Conservation (phyloP, 1,140 invertebrate species). For the Plectrocnemia conspersa region DNA sequence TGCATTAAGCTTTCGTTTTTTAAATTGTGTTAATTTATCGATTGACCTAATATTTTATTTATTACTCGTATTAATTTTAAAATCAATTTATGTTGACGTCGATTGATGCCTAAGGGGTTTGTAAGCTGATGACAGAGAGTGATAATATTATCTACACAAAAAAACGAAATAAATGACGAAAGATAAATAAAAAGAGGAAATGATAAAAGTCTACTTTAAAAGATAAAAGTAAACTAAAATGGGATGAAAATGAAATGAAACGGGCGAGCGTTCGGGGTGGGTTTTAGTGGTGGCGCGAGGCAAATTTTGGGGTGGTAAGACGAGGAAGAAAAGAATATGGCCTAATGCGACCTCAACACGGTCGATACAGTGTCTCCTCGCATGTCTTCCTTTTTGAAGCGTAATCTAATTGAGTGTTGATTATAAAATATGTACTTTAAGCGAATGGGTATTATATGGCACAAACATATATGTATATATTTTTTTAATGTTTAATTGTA, state of each 20-base stretch:
- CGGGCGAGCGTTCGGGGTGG: conserved; percentile 24
- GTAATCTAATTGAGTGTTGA: too few species aligned
- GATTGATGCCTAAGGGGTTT: conserved; percentile 5
- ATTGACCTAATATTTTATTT: too few species aligned
- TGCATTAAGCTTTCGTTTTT: too few species aligned
- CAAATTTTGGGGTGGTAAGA: neutral
- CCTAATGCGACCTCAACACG: conserved; percentile 11
- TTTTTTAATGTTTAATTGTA: too few species aligned
- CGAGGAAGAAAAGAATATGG: conserved; percentile 13
- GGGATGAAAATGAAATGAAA: conserved; percentile 36
- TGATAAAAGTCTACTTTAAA: conserved; percentile 37
- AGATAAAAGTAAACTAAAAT: conserved; percentile 37
- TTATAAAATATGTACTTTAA: too few species aligned
- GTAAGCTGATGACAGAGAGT: conserved; percentile 13
- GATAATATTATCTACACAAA: too few species aligned
- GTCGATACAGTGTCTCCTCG: conserved; percentile 13
- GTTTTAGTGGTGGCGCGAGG: too few species aligned
- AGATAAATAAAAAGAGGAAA: conserved; percentile 37
- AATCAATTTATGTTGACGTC: conserved; percentile 29
- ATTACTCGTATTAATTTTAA: too few species aligned
- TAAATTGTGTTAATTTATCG: too few species aligned
- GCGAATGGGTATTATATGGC: too few species aligned
- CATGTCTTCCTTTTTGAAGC: too few species aligned
- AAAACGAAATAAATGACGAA: conserved; percentile 35
- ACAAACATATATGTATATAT: too few species aligned